These are phyloP conservation scores for Vanessa cardui DNA, from an alignment of 2,888 invertebrate genomes.

Conservation along the genomic window DNA sequence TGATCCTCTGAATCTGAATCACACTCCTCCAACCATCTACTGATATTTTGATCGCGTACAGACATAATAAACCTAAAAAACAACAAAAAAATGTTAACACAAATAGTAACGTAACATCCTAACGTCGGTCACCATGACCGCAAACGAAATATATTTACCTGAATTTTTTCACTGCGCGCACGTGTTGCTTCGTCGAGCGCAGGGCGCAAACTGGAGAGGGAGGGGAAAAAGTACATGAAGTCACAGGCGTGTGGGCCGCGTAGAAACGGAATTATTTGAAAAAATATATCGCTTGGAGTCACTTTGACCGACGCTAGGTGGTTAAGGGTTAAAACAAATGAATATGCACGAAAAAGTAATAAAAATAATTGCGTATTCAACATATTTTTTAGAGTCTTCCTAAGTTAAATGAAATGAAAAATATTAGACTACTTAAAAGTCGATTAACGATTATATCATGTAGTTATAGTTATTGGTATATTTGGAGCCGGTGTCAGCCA, in stretches of 20 bases:
- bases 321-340: too few relatives aligned
- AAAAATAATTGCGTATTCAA: too few relatives aligned
- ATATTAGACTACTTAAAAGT: too few relatives aligned
- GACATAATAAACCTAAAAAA: neutral
- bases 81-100: too few relatives aligned
- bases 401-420: too few relatives aligned
- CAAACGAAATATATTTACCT: constrained; percentile 21
- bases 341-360: too few relatives aligned
- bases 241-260: constrained; percentile 11
- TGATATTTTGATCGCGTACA: constrained; percentile 12
- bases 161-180: constrained; percentile 12
- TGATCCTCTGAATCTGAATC: constrained; percentile 13
- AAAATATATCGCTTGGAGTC: constrained; percentile 19
- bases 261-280: constrained; percentile 18
- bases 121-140: neutral
- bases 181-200: constrained; percentile 19
- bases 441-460: too few relatives aligned
- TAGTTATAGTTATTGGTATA: too few relatives aligned
- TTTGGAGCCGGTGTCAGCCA: too few relatives aligned
- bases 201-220: constrained; percentile 16
- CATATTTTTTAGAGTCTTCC: too few relatives aligned
- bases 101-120: too few relatives aligned
- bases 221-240: constrained; percentile 22
- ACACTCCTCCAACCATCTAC: constrained; percentile 20
- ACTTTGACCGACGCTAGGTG: constrained; percentile 24